Evolutionary conservation across 2,113 vertebrate species (phyloP).

Genomic region (Melanerpes aurifrons): DNA sequence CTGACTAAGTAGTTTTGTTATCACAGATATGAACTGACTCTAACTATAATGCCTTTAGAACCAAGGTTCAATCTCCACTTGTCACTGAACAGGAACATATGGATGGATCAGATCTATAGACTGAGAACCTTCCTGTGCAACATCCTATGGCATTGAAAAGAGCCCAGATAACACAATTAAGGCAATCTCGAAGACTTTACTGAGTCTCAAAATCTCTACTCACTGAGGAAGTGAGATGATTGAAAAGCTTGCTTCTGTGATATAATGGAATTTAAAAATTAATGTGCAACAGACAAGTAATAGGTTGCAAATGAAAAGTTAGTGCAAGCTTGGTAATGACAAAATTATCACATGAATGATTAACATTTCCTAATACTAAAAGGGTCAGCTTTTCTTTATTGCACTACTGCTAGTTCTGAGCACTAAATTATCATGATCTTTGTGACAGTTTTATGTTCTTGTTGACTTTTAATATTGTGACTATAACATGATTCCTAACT

Average conservation of each 20-base stretch:
- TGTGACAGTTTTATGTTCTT: background rate
- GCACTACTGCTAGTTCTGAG: background rate
- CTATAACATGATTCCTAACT: background rate
- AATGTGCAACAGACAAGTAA: background rate
- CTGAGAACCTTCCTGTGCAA: background rate
- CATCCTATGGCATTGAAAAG: background rate
- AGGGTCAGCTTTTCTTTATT: background rate
- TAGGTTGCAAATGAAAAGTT: conserved; percentile 10
- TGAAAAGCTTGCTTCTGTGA: background rate
- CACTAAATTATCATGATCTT: background rate
- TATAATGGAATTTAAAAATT: background rate
- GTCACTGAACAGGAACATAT: background rate
- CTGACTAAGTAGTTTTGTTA: background rate
- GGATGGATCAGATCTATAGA: background rate
- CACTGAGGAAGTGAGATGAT: background rate
- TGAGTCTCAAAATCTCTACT: background rate
- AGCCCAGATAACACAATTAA: background rate
- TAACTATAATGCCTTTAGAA: background rate
- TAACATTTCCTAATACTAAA: background rate
- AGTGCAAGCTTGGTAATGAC: background rate
- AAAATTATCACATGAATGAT: background rate
- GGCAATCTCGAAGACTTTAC: background rate
- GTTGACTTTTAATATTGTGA: background rate
- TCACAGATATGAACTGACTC: background rate
- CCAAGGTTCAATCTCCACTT: background rate